Evolutionary conservation across 2,888 invertebrate species (phyloP).

Genomic region (Stomorhina lunata): DNA sequence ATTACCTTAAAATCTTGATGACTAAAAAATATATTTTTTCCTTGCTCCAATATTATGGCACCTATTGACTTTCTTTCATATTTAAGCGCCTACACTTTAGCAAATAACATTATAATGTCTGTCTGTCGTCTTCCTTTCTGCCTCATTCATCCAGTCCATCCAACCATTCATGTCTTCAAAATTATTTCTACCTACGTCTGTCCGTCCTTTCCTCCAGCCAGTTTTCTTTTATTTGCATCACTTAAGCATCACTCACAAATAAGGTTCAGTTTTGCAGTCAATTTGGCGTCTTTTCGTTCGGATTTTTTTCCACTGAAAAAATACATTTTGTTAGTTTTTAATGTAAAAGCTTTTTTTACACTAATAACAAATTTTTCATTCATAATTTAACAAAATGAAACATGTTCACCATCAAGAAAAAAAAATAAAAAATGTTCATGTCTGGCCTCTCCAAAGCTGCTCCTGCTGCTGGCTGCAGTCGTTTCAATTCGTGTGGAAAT

Average conservation of each 20-base stretch:
- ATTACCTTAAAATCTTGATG: no score
- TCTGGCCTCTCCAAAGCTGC: constrained; percentile 13
- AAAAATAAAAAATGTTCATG: constrained; percentile 15
- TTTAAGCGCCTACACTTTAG: constrained; percentile 50
- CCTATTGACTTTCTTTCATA: constrained; percentile 49
- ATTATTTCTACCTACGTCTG: neutral
- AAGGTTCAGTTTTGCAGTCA: constrained; percentile 42
- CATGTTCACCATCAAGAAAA: constrained; percentile 21
- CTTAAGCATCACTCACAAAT: constrained; percentile 20
- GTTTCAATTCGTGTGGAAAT: constrained; percentile 19
- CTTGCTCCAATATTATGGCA: neutral
- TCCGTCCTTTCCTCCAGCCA: neutral
- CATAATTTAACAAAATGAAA: constrained; percentile 63
- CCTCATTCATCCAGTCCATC: neutral
- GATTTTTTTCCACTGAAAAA: constrained; percentile 2
- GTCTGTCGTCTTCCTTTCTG: neutral
- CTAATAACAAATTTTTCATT: constrained; percentile 60
- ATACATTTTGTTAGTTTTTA: constrained; percentile 25
- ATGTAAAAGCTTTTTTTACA: constrained; percentile 33
- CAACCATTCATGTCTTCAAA: constrained; percentile 14
- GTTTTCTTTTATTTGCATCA: constrained; percentile 26
- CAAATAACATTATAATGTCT: constrained; percentile 10
- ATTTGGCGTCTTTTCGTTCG: constrained; percentile 22
- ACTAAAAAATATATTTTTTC: constrained; percentile 7
- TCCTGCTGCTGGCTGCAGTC: constrained; percentile 40